A percentile compares a stretch with the other conserved stretches of the same genome.
Conservation (phyloP, 2,797 vertebrate genomes). For the Falco biarmicus region DNA sequence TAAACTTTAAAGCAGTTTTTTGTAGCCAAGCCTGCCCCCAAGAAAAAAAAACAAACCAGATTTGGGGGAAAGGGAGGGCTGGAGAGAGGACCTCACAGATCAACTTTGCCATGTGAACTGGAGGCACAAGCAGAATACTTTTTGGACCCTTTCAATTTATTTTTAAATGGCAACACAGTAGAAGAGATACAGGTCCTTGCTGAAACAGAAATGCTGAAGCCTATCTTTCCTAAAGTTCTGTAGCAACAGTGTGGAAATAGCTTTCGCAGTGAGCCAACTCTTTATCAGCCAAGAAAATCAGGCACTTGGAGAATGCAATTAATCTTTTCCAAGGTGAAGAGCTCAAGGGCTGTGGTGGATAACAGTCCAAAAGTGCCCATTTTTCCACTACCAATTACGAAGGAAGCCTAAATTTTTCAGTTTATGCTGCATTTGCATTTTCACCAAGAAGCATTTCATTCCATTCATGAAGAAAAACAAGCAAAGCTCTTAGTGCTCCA, state of each 20-base stretch:
- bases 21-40: not conserved
- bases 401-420: not conserved
- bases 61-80: accelerated
- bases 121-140: not conserved
- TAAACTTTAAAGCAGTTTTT: not conserved
- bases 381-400: not conserved
- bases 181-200: not conserved
- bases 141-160: not conserved
- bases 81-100: not conserved
- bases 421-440: conserved; percentile 23
- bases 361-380: not conserved
- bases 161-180: not conserved
- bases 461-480: conserved; percentile 39
- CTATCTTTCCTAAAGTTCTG: not conserved
- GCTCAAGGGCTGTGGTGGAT: not conserved
- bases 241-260: conserved; percentile 14
- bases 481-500: not conserved
- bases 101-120: not conserved
- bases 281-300: not conserved
- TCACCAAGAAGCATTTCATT: conserved; percentile 15
- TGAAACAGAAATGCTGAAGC: not conserved
- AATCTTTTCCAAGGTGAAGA: conserved; percentile 19
- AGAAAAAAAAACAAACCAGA: not conserved
- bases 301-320: not conserved
- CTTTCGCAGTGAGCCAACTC: not conserved